Conservation (phyloP, 2,113 vertebrate genomes). For the Dolichotis patagonum region DNA sequence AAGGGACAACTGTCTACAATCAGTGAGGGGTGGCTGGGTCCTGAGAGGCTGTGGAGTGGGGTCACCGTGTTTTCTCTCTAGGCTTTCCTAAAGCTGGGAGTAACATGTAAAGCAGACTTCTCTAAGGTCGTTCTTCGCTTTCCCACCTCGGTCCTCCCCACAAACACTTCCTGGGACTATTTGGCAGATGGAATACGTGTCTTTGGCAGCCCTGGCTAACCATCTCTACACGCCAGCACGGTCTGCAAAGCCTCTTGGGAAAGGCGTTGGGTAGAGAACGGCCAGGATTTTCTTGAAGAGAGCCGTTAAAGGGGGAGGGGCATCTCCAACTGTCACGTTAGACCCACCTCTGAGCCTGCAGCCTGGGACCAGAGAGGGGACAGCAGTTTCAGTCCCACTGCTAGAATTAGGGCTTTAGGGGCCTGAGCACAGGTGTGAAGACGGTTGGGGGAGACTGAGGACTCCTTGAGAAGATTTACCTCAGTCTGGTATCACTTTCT, state of each 20-base stretch:
- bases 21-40: background rate
- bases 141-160: background rate
- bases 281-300: background rate
- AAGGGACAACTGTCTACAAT: background rate
- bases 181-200: too few relatives aligned
- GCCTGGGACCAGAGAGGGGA: background rate
- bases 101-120: background rate
- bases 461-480: background rate
- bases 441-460: background rate
- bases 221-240: background rate
- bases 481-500: background rate
- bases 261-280: background rate
- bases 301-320: background rate
- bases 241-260: background rate
- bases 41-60: background rate
- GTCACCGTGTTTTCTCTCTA: too few relatives aligned
- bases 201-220: background rate
- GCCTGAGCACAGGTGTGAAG: background rate
- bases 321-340: background rate
- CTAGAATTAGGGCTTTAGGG: too few relatives aligned
- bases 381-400: background rate
- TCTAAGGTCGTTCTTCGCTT: background rate
- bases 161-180: too few relatives aligned
- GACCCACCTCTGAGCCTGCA: background rate
- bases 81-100: background rate